Percentiles rank a stretch among this genome's conserved stretches.
These are phyloP conservation scores for Xiphophorus birchmanni DNA, from an alignment of 2,797 vertebrate species.

Conservation along the genomic window DNA sequence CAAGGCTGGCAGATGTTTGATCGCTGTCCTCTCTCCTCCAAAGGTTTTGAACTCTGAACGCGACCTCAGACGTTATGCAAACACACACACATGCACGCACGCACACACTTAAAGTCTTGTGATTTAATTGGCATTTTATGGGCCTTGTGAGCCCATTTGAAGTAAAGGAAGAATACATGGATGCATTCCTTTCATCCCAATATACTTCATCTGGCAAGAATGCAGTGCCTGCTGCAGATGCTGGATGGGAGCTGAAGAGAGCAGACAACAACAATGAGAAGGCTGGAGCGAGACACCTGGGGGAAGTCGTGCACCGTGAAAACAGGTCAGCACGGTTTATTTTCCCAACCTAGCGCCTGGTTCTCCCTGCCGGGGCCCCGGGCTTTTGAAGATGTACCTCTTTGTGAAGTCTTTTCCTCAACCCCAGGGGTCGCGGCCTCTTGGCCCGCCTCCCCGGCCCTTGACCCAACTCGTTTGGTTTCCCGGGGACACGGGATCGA, in stretches of 20 bases:
- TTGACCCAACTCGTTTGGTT: slow-evolving; percentile 77
- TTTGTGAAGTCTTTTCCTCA: slow-evolving; percentile 76
- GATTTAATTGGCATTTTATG: slow-evolving; percentile 64
- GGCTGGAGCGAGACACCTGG: slow-evolving; percentile 66
- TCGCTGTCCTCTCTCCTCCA: slow-evolving; percentile 41
- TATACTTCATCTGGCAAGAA: slow-evolving; percentile 2
- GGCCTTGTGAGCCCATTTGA: slow-evolving; percentile 39
- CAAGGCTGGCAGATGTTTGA: slow-evolving; percentile 65
- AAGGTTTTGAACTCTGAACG: slow-evolving; percentile 63
- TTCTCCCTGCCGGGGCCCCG: slow-evolving; percentile 49
- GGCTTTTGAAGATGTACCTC: slow-evolving; percentile 74
- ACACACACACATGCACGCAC: slow-evolving; percentile 27
- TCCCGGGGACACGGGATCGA: slow-evolving; percentile 76
- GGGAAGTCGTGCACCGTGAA: slow-evolving; percentile 58
- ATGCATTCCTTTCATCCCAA: slow-evolving; percentile 10
- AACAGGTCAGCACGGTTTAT: slow-evolving; percentile 68
- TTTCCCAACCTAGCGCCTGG: slow-evolving; percentile 58
- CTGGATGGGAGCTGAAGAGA: slow-evolving; percentile 24
- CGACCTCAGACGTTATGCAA: slow-evolving; percentile 67
- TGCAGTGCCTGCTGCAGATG: slow-evolving; percentile 4
- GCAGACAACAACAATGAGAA: slow-evolving; percentile 54
- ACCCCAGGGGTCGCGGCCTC: slow-evolving; percentile 70
- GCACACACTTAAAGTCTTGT: not conserved
- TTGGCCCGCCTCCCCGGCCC: slow-evolving; percentile 47
- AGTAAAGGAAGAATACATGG: slow-evolving; percentile 22